Evolutionary conservation across 2,113 vertebrate genomes (phyloP).

Genomic region (Nematolebias whitei): DNA sequence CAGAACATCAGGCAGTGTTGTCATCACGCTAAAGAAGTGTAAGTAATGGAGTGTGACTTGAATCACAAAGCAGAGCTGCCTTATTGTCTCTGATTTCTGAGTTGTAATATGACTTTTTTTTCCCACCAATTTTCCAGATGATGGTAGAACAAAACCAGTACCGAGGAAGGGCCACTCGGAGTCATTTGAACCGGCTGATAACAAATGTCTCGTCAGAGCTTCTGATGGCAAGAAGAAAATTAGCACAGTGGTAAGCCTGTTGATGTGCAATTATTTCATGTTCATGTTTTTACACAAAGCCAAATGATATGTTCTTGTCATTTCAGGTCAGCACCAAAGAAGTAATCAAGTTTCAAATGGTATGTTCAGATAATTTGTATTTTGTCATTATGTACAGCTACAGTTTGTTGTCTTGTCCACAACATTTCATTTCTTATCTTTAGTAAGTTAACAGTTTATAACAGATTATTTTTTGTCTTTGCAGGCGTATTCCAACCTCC

Average conservation of each 20-base stretch:
- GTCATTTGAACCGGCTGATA: slow-evolving; percentile 90
- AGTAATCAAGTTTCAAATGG: slow-evolving; percentile 99
- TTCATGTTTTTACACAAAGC: not conserved
- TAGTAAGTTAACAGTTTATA: not conserved
- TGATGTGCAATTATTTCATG: not conserved
- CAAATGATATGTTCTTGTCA: slow-evolving; percentile 16
- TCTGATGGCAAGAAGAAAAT: slow-evolving; percentile 98
- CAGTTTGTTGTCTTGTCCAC: not conserved
- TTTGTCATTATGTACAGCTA: not conserved
- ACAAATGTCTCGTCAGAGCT: slow-evolving; percentile 96
- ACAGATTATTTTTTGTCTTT: not conserved
- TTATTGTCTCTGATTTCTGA: not conserved
- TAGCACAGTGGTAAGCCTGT: slow-evolving; percentile 92
- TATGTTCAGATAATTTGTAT: slow-evolving; percentile 72
- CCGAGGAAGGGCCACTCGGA: slow-evolving; percentile 90
- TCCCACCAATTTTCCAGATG: slow-evolving; percentile 78
- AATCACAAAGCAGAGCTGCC: not conserved
- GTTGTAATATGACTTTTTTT: not conserved
- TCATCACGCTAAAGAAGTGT: slow-evolving; percentile 98
- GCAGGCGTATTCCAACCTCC: slow-evolving; percentile 95
- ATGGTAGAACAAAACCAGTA: slow-evolving; percentile 93
- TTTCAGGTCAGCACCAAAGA: slow-evolving; percentile 96
- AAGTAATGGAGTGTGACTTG: slow-evolving; percentile 63
- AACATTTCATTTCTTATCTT: not conserved
- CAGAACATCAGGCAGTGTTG: slow-evolving; percentile 91